Base-by-base conservation (phyloP, 2,113 vertebrate species). In the Myocastor coypus region DNA sequence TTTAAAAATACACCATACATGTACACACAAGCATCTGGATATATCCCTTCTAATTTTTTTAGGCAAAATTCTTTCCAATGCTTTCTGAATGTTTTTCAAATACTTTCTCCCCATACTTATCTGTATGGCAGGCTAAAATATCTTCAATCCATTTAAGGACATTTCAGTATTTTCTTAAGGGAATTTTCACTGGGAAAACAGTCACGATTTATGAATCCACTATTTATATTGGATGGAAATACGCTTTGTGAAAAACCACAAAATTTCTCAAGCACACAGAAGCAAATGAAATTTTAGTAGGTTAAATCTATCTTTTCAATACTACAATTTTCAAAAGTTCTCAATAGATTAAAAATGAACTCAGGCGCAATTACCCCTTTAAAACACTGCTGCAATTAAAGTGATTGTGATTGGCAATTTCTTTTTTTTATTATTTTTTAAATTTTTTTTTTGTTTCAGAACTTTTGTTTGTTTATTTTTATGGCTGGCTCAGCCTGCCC, bases 191-290 rank as follows among this genome's bases (percentile, higher is more conserved):
- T 94, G 75, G 37, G 61, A 87, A 93, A 97, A 95, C 91, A 96
- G 71, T 95, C 84, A 87, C 37, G 77, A 96, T 92, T 83, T 97
- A 96, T 94, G 68, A 94, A 96, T 93, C 40, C 77, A 94, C 91
- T 91, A 91, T 95, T 96, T 80, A 94, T 94, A 55, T 55, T 94
- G 59, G 40, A 87, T 66, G 89, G 91, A 93, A 94, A 95, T 82
- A 95, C 26, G 5, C 50, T 87, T 81, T 95, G 64, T 95, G 78
- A 95, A 92, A 91, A 59, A 88, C 55, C 61, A 87, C 87, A 94
- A 87, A 91, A 91, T 92, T 42, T 95, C 69, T 83, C 52, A 96
- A 93, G 91, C n/a, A 84, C 37, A 84, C 0, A 91, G 73, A 55
- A 91, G 50, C 89, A 93, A 95, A 94, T 16, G 26, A 87, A 64